Conservation (phyloP, 1,140 invertebrate genomes). For the Calycopis cecrops region DNA sequence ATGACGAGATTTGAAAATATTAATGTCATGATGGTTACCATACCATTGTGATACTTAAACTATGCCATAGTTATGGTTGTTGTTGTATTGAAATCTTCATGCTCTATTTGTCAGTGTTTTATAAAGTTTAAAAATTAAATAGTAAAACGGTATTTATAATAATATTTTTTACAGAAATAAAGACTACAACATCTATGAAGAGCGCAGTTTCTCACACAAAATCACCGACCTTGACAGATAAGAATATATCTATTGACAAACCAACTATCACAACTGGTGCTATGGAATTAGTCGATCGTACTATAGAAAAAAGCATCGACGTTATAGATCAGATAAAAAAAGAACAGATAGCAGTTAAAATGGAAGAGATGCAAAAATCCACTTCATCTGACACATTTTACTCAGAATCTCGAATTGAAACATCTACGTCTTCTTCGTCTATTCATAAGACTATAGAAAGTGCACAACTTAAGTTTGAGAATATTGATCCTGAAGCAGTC, state of each 20-base stretch:
- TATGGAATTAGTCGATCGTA: slow-evolving; percentile 62
- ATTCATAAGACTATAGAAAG: slow-evolving; percentile 59
- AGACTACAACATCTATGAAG: slow-evolving; percentile 51
- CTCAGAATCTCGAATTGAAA: slow-evolving; percentile 54
- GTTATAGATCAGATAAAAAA: slow-evolving; percentile 69
- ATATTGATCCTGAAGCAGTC: slow-evolving; percentile 55
- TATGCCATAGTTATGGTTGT: no score
- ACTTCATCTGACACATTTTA: slow-evolving; percentile 57
- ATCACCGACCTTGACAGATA: slow-evolving; percentile 65
- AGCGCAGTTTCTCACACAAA: slow-evolving; percentile 55
- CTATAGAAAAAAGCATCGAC: slow-evolving; percentile 67
- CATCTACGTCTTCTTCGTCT: slow-evolving; percentile 60
- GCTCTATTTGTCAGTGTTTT: no score
- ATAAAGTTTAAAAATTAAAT: no score
- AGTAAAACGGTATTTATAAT: background rate
- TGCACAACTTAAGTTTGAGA: slow-evolving; percentile 57
- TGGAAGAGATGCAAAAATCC: slow-evolving; percentile 59
- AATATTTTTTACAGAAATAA: slow-evolving; percentile 48
- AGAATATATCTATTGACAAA: slow-evolving; percentile 65
- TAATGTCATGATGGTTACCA: no score
- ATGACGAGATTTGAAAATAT: no score
- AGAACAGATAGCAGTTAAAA: slow-evolving; percentile 57
- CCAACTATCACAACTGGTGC: slow-evolving; percentile 65
- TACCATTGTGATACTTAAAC: no score
- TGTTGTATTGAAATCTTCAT: no score